Conservation (phyloP, 2,797 vertebrate genomes). For the Lacerta bilineata region DNA sequence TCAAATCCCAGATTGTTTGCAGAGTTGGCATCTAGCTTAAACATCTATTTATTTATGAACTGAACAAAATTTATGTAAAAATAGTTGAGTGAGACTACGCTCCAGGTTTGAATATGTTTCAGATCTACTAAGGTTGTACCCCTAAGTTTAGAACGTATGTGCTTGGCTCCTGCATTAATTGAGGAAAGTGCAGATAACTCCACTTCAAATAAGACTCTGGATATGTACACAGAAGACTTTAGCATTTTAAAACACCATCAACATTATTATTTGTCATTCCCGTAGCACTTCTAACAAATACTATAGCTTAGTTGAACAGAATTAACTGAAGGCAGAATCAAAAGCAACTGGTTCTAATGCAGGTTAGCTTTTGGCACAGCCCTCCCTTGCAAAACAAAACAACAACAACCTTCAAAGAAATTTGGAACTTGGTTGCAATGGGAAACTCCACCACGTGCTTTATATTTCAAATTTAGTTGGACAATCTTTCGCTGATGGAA, state of each 20-base stretch:
- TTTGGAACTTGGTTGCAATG: constrained; percentile 9
- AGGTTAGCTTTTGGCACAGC: background rate
- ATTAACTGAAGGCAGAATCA: background rate
- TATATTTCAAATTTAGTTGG: constrained; percentile 5
- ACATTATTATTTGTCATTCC: constrained; percentile 1
- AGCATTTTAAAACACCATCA: background rate
- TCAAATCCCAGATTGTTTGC: constrained; percentile 34
- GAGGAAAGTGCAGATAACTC: background rate
- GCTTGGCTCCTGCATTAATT: constrained; percentile 42
- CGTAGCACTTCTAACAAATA: background rate
- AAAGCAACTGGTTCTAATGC: constrained; percentile 16
- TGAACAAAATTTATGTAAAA: constrained; percentile 36
- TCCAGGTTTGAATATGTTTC: background rate
- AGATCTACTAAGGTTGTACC: constrained; percentile 24
- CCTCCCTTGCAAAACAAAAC: background rate
- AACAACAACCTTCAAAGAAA: background rate
- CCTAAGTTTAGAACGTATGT: constrained; percentile 23
- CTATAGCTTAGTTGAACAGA: background rate
- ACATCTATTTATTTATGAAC: constrained; percentile 30
- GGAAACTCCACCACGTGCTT: constrained; percentile 10
- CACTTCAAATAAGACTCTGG: background rate
- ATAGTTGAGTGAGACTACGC: constrained; percentile 5
- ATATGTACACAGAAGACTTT: background rate
- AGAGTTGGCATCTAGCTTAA: constrained; percentile 37
- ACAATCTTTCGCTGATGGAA: constrained; percentile 11